Evolutionary conservation across 2,113 vertebrate genomes (phyloP).

Genomic region (Macquaria ambigua): DNA sequence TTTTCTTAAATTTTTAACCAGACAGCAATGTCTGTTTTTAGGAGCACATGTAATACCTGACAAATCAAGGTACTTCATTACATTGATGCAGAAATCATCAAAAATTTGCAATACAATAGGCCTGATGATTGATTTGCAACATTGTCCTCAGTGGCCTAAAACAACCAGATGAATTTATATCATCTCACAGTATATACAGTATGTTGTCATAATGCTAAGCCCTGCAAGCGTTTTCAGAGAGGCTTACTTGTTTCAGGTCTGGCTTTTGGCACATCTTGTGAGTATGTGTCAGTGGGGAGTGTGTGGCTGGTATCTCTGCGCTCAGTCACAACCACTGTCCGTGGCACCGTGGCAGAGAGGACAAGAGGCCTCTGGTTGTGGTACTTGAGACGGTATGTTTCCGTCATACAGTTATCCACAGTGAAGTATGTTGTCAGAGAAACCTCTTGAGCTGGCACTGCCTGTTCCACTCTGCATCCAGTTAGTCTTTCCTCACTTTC

Average conservation of each 20-base stretch:
- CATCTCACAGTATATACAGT: slow-evolving; percentile 2
- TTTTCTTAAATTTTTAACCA: background rate
- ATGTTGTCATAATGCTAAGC: background rate
- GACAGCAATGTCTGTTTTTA: background rate
- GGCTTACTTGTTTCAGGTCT: slow-evolving; percentile 86
- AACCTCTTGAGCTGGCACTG: slow-evolving; percentile 82
- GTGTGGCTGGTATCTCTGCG: slow-evolving; percentile 76
- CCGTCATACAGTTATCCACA: slow-evolving; percentile 98
- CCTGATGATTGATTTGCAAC: slow-evolving; percentile 7
- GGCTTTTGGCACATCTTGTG: slow-evolving; percentile 83
- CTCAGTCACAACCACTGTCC: slow-evolving; percentile 74
- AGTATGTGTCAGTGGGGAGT: slow-evolving; percentile 76
- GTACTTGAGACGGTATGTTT: slow-evolving; percentile 96
- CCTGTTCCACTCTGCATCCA: slow-evolving; percentile 60
- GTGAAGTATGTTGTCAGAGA: slow-evolving; percentile 96
- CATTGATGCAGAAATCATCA: background rate
- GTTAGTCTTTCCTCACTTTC: slow-evolving; percentile 75
- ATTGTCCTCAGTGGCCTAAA: background rate
- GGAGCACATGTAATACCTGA: background rate
- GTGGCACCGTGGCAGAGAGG: slow-evolving; percentile 83
- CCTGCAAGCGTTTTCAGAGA: slow-evolving; percentile 4
- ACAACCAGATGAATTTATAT: background rate
- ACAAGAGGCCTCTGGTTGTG: slow-evolving; percentile 94
- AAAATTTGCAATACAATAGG: background rate
- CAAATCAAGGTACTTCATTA: background rate